Evolutionary conservation across 1,140 invertebrate genomes (phyloP).

Genomic region (Idris sp.): DNA sequence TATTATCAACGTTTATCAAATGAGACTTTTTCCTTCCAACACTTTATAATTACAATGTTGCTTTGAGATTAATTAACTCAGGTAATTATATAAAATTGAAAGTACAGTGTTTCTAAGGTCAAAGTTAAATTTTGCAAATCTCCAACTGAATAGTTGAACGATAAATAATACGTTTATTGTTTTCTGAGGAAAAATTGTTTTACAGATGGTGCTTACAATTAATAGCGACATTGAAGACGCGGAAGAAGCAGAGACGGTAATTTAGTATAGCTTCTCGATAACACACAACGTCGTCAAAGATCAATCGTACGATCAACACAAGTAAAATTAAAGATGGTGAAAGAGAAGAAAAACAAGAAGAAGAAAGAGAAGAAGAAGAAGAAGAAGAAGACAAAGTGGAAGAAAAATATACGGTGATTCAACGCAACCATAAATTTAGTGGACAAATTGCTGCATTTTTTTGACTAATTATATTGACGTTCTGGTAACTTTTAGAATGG

Average conservation of each 20-base stretch:
- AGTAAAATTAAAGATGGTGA: too few relatives aligned
- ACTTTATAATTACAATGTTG: too few relatives aligned
- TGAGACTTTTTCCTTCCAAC: too few relatives aligned
- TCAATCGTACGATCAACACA: constrained; percentile 42
- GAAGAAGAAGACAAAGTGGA: constrained; percentile 28
- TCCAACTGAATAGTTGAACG: constrained; percentile 12
- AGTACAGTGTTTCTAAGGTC: too few relatives aligned
- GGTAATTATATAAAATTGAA: too few relatives aligned
- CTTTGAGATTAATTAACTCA: constrained; percentile 9
- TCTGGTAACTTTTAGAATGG: not conserved
- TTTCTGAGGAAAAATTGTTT: constrained; percentile 33
- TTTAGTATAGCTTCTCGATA: constrained; percentile 53
- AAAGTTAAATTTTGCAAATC: constrained; percentile 44
- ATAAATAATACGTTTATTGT: constrained; percentile 54
- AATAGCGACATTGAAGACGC: constrained; percentile 53
- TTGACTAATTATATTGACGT: constrained; percentile 9
- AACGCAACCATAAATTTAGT: constrained; percentile 17
- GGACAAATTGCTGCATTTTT: constrained; percentile 35
- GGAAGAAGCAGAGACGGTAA: constrained; percentile 46
- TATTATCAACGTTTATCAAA: constrained; percentile 12
- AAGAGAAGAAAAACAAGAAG: constrained; percentile 5
- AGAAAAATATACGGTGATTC: constrained; percentile 36
- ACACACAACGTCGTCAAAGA: constrained; percentile 48
- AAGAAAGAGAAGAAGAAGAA: constrained; percentile 14
- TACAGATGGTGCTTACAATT: constrained; percentile 41